These are phyloP conservation scores for Chondrilla cf. caribensis DNA, from an alignment of 37 sponge, comb jelly and placozoan species.

Conservation along the genomic window DNA sequence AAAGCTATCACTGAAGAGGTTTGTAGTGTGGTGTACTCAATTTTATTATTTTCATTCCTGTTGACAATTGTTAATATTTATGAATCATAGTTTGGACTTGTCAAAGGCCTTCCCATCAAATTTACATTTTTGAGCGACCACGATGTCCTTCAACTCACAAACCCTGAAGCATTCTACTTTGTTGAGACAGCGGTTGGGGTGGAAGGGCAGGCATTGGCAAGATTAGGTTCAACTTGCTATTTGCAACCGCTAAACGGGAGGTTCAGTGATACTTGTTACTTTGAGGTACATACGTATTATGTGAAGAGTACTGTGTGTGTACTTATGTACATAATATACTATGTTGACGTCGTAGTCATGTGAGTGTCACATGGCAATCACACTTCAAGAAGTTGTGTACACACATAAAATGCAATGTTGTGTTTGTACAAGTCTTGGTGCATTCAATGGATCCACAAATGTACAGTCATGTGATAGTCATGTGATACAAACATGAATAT, in stretches of 20 bases:
- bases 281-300: conserved; percentile 55
- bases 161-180: conserved; percentile 74
- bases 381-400: background rate
- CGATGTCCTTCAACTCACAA: conserved; percentile 58
- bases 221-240: conserved; percentile 74
- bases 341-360: background rate
- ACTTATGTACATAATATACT: background rate
- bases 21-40: background rate
- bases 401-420: conserved; percentile 9
- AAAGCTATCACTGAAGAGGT: conserved; percentile 69
- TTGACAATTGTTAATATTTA: background rate
- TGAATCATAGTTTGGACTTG: conserved; percentile 48
- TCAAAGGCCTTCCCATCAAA: conserved; percentile 55
- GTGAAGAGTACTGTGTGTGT: background rate
- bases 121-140: conserved; percentile 52
- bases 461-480: too few species aligned
- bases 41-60: too few species aligned
- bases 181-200: conserved; percentile 84
- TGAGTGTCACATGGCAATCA: background rate
- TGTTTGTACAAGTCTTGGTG: too few species aligned
- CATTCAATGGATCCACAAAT: too few species aligned
- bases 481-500: too few species aligned
- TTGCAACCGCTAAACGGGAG: conserved; percentile 73
- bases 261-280: conserved; percentile 65
- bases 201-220: conserved; percentile 67